Evolutionary conservation across 2,888 invertebrate species (phyloP).

Genomic region (Peribatodes rhomboidaria): DNA sequence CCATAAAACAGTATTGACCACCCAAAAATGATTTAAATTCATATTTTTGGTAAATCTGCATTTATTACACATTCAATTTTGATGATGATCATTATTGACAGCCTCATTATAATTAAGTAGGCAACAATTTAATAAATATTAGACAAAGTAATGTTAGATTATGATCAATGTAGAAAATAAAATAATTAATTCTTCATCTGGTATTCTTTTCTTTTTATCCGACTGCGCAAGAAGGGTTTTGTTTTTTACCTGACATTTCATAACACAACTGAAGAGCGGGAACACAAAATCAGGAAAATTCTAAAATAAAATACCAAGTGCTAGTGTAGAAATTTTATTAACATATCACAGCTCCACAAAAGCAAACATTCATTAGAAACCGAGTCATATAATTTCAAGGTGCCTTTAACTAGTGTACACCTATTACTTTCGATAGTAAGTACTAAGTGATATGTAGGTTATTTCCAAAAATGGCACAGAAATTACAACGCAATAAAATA

Average conservation of each 20-base stretch:
- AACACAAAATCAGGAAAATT: too few species aligned
- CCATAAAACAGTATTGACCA: constrained; percentile 45
- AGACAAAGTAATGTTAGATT: constrained; percentile 8
- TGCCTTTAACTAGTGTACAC: background rate
- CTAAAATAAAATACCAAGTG: background rate
- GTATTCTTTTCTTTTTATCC: too few species aligned
- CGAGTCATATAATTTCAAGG: background rate
- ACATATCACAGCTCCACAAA: constrained; percentile 44
- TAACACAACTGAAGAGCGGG: background rate
- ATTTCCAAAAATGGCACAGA: constrained; percentile 33
- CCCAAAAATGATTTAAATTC: constrained; percentile 17
- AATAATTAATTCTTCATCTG: background rate
- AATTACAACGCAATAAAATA: constrained; percentile 7
- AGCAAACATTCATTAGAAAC: constrained; percentile 32
- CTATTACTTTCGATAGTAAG: background rate
- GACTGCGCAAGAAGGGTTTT: too few species aligned
- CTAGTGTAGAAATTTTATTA: constrained; percentile 32
- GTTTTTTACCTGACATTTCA: background rate
- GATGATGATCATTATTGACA: constrained; percentile 4
- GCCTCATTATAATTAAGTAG: constrained; percentile 12
- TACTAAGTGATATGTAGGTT: constrained; percentile 19
- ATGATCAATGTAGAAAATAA: background rate
- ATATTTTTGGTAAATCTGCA: constrained; percentile 20
- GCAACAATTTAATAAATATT: background rate
- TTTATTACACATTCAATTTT: constrained; percentile 25